phyloP scores from a whole-genome alignment of 2,797 vertebrate species.

The Chelon auratus region DNA sequence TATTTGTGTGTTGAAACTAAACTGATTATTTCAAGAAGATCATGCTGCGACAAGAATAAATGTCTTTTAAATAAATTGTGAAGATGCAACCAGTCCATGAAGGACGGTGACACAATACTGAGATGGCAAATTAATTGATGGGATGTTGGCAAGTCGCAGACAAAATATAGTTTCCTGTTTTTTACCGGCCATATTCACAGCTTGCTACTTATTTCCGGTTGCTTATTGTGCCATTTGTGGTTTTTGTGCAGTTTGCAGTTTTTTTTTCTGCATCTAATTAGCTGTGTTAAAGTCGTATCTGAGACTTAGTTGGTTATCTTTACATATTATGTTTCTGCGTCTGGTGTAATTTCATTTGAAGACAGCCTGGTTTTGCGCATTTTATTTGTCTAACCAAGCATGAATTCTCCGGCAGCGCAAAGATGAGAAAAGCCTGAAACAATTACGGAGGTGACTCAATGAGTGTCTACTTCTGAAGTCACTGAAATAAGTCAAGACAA shows the following conservation, averaged over 20 bases:
- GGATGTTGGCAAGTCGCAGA: too few species aligned
- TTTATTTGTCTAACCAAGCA: constrained; percentile 9
- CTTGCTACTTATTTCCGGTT: too few species aligned
- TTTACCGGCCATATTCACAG: too few species aligned
- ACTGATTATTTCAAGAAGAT: too few species aligned
- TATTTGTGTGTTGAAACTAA: not conserved
- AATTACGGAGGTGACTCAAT: constrained; percentile 25
- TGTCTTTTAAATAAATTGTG: too few species aligned
- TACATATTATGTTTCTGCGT: not conserved
- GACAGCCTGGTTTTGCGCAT: constrained; percentile 4
- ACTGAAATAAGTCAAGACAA: constrained; percentile 32
- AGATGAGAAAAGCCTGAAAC: constrained; percentile 32
- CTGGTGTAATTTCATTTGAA: constrained; percentile 3
- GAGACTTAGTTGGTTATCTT: too few species aligned
- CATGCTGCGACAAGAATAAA: too few species aligned
- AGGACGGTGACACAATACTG: not conserved
- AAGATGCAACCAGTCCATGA: not conserved
- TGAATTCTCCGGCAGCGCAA: not conserved
- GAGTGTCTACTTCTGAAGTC: constrained; percentile 22
- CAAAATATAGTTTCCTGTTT: not conserved
- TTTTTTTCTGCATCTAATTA: not conserved
- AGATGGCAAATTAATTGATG: not conserved
- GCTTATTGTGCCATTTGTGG: not conserved
- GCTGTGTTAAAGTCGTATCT: not conserved
- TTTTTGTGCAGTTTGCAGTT: not conserved